Percentiles rank a stretch among this genome's conserved stretches.
phyloP scores from a whole-genome alignment of 2,797 vertebrate species.

The Alfaro cultratus region DNA sequence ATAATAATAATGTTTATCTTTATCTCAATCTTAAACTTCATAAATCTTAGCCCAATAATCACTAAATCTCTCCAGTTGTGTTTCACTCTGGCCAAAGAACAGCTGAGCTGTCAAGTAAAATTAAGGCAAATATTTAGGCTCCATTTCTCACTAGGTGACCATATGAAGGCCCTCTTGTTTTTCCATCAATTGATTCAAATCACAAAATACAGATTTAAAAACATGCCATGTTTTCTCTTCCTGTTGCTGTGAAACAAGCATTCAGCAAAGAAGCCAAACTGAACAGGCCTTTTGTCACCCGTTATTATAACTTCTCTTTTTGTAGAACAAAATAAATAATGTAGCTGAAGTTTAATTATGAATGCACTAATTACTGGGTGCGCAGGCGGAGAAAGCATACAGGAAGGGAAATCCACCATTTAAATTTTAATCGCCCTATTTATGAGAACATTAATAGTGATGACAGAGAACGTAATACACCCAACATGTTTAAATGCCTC shows the following conservation, averaged over 20 bases:
- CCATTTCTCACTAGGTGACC: neutral
- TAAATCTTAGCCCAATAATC: no score
- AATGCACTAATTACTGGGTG: neutral
- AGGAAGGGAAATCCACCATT: neutral
- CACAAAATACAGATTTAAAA: neutral
- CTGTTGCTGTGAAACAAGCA: neutral
- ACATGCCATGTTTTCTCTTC: neutral
- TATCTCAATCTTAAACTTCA: neutral
- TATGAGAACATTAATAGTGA: neutral
- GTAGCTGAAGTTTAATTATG: neutral
- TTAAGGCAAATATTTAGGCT: neutral
- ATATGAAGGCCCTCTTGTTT: neutral
- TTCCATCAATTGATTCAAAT: neutral
- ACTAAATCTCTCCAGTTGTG: neutral
- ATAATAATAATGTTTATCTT: neutral
- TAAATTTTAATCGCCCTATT: conserved; percentile 1
- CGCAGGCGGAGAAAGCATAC: neutral
- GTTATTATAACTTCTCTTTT: neutral
- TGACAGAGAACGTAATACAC: conserved; percentile 6
- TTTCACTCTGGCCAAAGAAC: neutral
- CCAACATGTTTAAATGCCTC: neutral
- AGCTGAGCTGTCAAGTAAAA: neutral
- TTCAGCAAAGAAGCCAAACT: neutral
- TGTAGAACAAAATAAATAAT: conserved; percentile 2
- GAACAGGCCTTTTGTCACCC: neutral